A percentile compares a stretch with the other conserved stretches of the same genome.
Evolutionary conservation across 2,888 invertebrate species (phyloP).

Genomic region (Drosophila atripex): DNA sequence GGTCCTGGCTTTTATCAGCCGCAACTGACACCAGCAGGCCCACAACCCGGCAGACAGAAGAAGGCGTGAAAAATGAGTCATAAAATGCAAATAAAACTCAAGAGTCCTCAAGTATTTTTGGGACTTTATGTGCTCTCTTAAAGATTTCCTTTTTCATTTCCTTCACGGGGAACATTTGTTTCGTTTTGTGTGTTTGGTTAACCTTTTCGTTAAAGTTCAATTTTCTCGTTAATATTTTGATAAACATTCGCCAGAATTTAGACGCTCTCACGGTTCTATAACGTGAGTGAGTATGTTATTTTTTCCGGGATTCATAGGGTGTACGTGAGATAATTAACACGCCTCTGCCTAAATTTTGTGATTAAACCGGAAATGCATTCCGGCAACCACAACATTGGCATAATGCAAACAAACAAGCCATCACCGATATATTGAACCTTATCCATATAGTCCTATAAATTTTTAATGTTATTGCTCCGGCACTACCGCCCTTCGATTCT

Average conservation of each 20-base stretch:
- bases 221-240: slow-evolving; percentile 53
- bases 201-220: slow-evolving; percentile 71
- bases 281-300: slow-evolving; percentile 7
- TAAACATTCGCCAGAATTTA: slow-evolving; percentile 52
- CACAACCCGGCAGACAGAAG: slow-evolving; percentile 1
- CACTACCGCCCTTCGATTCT: slow-evolving; percentile 15
- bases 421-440: slow-evolving; percentile 23
- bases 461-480: slow-evolving; percentile 40
- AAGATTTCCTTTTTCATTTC: slow-evolving; percentile 15
- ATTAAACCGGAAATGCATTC: slow-evolving; percentile 32
- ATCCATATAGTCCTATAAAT: slow-evolving; percentile 30
- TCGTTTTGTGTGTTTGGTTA: slow-evolving; percentile 50
- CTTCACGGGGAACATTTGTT: background rate
- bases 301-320: slow-evolving; percentile 50
- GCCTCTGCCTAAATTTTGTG: slow-evolving; percentile 44
- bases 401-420: slow-evolving; percentile 30
- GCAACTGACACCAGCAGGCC: slow-evolving; percentile 63
- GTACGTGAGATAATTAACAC: slow-evolving; percentile 58
- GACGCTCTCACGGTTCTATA: slow-evolving; percentile 38
- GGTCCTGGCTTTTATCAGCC: slow-evolving; percentile 73
- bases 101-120: slow-evolving; percentile 58
- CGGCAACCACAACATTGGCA: slow-evolving; percentile 30
- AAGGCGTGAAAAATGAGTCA: slow-evolving; percentile 78
- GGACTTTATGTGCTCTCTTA: slow-evolving; percentile 46
- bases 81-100: slow-evolving; percentile 78